These are phyloP conservation scores for Pogoniulus pusillus DNA, from an alignment of 2,797 vertebrate species.

Conservation along the genomic window DNA sequence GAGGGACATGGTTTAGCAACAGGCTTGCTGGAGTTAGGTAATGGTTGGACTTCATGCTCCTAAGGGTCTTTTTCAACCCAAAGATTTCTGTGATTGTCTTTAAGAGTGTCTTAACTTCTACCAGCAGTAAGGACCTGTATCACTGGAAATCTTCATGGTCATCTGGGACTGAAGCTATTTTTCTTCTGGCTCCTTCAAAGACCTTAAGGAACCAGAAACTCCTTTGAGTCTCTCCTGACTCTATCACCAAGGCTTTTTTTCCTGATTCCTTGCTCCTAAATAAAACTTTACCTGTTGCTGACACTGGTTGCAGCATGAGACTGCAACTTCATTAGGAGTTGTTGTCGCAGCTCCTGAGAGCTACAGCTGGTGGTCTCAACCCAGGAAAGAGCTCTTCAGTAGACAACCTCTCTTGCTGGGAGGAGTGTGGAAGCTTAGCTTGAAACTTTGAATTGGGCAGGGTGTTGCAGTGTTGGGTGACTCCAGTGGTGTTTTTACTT, in stretches of 20 bases:
- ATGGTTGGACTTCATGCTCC: no score
- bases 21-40: no score
- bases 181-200: background rate
- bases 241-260: background rate
- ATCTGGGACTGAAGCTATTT: background rate
- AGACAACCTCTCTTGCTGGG: background rate
- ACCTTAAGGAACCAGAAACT: background rate
- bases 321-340: background rate
- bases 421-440: background rate
- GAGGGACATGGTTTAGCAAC: no score
- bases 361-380: background rate
- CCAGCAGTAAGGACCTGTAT: background rate
- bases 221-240: background rate
- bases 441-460: background rate
- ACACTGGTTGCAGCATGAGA: background rate
- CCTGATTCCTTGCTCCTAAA: background rate
- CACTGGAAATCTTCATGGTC: background rate
- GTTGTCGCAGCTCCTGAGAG: background rate
- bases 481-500: background rate
- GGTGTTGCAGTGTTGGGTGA: background rate
- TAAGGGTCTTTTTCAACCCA: no score
- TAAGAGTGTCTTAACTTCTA: background rate
- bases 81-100: no score
- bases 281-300: background rate
- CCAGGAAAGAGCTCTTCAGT: background rate